Percentiles rank a stretch among this genome's conserved stretches.
phyloP scores from a whole-genome alignment of 2,113 vertebrate species.

The Phrynosoma platyrhinos region DNA sequence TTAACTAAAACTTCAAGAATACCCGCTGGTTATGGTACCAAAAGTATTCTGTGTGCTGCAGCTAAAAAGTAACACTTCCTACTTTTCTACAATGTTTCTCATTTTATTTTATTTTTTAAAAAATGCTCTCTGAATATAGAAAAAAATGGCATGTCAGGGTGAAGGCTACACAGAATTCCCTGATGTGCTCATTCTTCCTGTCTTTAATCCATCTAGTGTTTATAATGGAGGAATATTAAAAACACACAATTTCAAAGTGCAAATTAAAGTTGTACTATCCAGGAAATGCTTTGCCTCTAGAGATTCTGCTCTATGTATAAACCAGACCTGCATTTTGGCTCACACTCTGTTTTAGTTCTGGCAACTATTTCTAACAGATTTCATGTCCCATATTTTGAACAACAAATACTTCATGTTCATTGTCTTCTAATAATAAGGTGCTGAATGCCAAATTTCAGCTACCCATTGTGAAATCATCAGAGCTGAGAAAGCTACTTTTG shows the following conservation, averaged over 20 bases:
- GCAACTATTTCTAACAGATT: not conserved
- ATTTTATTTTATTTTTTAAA: not conserved
- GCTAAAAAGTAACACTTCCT: too few relatives aligned
- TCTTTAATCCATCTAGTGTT: not conserved
- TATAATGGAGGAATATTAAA: not conserved
- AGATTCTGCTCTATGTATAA: not conserved
- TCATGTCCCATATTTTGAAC: not conserved
- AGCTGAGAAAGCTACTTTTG: too few relatives aligned
- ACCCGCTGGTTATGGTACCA: too few relatives aligned
- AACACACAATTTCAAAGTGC: not conserved
- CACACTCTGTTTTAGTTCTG: not conserved
- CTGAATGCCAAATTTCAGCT: too few relatives aligned
- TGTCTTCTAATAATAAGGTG: not conserved
- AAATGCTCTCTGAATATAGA: not conserved
- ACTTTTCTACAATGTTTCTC: not conserved
- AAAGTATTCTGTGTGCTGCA: too few relatives aligned
- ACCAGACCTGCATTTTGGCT: not conserved
- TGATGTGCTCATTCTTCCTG: not conserved
- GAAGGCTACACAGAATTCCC: not conserved
- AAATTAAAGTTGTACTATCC: not conserved
- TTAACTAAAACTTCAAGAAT: too few relatives aligned
- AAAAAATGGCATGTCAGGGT: too few relatives aligned
- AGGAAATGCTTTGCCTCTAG: not conserved
- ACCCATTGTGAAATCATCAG: too few relatives aligned
- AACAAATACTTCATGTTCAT: not conserved